Conservation (phyloP, 2,888 invertebrate species). For the Erpobdella octoculata region DNA sequence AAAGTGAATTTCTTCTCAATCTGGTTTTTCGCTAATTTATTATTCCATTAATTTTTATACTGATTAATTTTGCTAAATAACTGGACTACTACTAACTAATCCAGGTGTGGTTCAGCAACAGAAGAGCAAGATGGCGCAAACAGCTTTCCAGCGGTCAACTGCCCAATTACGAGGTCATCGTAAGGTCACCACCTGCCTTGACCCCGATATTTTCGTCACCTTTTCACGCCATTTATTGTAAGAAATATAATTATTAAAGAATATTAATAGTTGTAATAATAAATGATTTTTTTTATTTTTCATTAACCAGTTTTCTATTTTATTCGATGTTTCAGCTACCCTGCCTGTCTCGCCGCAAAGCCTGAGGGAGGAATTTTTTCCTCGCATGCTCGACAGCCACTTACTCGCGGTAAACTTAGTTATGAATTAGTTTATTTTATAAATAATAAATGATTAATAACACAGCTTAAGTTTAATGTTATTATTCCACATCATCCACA, state of each 20-base stretch:
- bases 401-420: neutral
- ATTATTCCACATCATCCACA: no score
- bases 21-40: no score
- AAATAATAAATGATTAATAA: neutral
- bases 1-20: no score
- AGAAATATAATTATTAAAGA: neutral
- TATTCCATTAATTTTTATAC: no score
- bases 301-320: no score
- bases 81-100: no score
- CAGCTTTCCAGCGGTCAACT: slow-evolving; percentile 58
- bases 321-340: neutral
- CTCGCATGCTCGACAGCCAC: neutral
- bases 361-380: neutral
- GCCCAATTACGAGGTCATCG: slow-evolving; percentile 22
- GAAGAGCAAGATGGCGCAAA: slow-evolving; percentile 83
- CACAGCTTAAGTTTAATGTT: no score
- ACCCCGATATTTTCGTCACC: slow-evolving; percentile 1
- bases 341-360: neutral
- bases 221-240: slow-evolving; percentile 12
- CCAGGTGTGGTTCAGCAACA: slow-evolving; percentile 94
- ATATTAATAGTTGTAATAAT: neutral
- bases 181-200: slow-evolving; percentile 17
- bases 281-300: neutral
- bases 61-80: no score
- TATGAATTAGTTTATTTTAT: neutral